Conservation (phyloP, 1,140 invertebrate species). For the Magallana angulata region DNA sequence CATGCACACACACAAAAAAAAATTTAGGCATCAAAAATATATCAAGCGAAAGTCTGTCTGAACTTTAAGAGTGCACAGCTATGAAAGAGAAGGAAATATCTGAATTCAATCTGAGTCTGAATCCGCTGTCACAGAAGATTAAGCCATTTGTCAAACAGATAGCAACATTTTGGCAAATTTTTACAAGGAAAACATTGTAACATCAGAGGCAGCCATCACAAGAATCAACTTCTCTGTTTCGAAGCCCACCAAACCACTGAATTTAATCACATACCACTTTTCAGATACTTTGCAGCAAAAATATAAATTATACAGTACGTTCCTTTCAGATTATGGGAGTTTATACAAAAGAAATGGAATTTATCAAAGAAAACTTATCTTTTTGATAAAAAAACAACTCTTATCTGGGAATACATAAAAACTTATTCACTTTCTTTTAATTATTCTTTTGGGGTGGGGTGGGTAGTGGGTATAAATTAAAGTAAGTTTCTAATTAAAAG, state of each 20-base stretch:
- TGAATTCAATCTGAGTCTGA: not conserved
- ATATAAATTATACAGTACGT: too few relatives aligned
- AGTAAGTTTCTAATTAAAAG: too few relatives aligned
- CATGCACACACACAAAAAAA: too few relatives aligned
- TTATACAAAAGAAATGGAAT: too few relatives aligned
- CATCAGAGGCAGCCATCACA: not conserved
- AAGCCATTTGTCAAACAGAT: slow-evolving; percentile 12
- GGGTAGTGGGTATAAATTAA: too few relatives aligned
- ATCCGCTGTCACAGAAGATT: not conserved
- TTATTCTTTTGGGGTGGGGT: too few relatives aligned
- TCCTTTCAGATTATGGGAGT: too few relatives aligned
- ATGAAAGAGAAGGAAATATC: not conserved
- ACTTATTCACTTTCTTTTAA: too few relatives aligned
- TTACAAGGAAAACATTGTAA: slow-evolving; percentile 34
- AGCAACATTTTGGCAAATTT: slow-evolving; percentile 14
- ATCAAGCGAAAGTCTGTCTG: not conserved
- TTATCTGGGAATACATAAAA: too few relatives aligned
- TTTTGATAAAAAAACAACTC: too few relatives aligned
- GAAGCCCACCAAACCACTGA: not conserved
- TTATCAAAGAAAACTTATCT: too few relatives aligned
- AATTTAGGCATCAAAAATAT: not conserved
- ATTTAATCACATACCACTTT: not conserved
- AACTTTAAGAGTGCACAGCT: slow-evolving; percentile 3
- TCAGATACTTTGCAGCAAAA: too few relatives aligned
- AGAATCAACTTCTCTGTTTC: not conserved